Conservation (phyloP, 2,888 invertebrate genomes). For the Rhyacophila evoluta region DNA sequence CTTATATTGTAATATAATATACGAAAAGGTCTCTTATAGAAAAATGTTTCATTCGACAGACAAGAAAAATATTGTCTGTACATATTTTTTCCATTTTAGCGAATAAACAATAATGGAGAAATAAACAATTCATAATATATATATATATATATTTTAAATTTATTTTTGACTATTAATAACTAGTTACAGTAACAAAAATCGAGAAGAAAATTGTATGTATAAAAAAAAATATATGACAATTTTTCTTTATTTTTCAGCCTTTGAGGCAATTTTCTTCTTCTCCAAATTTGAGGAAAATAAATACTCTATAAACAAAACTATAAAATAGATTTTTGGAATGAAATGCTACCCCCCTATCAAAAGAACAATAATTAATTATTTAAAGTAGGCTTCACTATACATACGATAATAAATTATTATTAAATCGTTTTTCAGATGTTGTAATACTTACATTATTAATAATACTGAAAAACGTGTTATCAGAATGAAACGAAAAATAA, state of each 20-base stretch:
- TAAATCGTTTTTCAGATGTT: not conserved
- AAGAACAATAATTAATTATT: slow-evolving; percentile 3
- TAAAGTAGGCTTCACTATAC: slow-evolving; percentile 25
- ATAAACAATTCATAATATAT: not conserved
- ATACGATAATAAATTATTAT: not conserved
- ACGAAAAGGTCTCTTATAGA: not conserved
- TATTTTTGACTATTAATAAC: slow-evolving; percentile 13
- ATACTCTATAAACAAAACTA: slow-evolving; percentile 30
- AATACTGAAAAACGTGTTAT: not conserved
- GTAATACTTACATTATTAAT: too few species aligned
- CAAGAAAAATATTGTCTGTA: not conserved
- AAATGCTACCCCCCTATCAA: slow-evolving; percentile 25
- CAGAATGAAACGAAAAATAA: not conserved
- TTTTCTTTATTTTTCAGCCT: not conserved
- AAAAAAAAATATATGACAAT: not conserved
- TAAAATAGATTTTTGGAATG: slow-evolving; percentile 39
- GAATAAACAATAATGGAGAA: not conserved
- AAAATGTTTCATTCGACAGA: not conserved
- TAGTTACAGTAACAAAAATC: not conserved
- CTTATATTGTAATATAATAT: not conserved
- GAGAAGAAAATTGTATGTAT: not conserved
- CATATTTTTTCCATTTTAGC: not conserved
- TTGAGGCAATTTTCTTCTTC: not conserved
- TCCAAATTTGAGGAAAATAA: slow-evolving; percentile 30
- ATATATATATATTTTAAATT: not conserved